phyloP scores from a whole-genome alignment of 2,888 invertebrate genomes.

The Tetragonula carbonaria region DNA sequence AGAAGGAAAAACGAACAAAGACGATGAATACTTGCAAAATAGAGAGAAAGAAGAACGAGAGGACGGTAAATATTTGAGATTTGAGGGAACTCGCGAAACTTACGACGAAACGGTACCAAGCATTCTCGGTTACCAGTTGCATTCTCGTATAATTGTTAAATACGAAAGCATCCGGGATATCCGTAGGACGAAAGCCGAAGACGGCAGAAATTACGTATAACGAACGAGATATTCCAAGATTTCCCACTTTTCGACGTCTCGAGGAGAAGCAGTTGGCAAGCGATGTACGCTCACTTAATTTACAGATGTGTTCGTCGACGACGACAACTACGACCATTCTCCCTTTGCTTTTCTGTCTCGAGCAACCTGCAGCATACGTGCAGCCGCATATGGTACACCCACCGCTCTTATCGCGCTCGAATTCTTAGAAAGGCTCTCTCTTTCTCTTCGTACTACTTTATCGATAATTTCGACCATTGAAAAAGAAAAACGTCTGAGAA shows the following conservation, averaged over 20 bases:
- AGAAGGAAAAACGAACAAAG: not conserved
- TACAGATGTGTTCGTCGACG: constrained; percentile 47
- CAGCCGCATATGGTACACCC: not conserved
- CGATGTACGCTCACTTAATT: constrained; percentile 56
- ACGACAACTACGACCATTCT: not conserved
- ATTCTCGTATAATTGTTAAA: constrained; percentile 62
- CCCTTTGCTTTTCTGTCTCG: constrained; percentile 14
- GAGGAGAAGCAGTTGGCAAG: constrained; percentile 53
- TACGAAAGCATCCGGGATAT: constrained; percentile 58
- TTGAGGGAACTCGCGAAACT: constrained; percentile 1
- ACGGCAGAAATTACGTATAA: constrained; percentile 58
- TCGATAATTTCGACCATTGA: too few relatives aligned
- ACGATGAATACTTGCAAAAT: too few relatives aligned
- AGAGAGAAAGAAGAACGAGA: not conserved
- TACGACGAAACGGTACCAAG: constrained; percentile 27
- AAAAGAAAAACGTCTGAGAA: not conserved
- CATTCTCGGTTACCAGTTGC: constrained; percentile 24
- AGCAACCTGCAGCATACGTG: constrained; percentile 3
- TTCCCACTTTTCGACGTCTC: constrained; percentile 57
- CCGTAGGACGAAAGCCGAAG: constrained; percentile 33
- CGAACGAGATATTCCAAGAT: constrained; percentile 64
- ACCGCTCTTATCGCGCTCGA: constrained; percentile 12
- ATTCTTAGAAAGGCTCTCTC: not conserved
- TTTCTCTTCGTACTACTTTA: too few relatives aligned
- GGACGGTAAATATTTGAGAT: constrained; percentile 14